phyloP scores from a whole-genome alignment of 2,113 vertebrate genomes.

The Bubo scandiacus region DNA sequence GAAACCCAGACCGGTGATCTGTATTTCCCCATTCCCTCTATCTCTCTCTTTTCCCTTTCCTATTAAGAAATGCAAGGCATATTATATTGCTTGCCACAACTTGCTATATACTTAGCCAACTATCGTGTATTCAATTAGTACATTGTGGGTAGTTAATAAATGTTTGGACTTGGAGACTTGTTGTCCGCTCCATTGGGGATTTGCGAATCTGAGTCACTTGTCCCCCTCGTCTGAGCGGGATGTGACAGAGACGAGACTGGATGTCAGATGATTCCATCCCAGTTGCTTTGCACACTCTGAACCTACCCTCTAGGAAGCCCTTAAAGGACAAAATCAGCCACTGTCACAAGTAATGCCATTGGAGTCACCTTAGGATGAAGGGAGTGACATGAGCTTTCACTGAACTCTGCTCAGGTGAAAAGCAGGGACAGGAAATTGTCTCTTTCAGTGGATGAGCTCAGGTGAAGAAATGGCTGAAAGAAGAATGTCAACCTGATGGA shows the following conservation, averaged over 20 bases:
- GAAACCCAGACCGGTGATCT: no score
- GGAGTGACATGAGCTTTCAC: neutral
- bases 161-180: no score
- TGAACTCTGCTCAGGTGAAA: neutral
- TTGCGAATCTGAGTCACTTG: no score
- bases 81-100: no score
- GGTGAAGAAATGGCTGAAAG: neutral
- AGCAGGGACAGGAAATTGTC: neutral
- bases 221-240: no score
- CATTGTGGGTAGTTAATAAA: no score
- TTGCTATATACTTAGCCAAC: no score
- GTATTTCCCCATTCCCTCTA: no score
- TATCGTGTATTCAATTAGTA: no score
- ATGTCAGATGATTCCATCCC: neutral
- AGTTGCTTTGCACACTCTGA: neutral
- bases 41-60: no score
- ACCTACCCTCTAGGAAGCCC: neutral
- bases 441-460: neutral
- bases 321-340: neutral
- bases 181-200: no score
- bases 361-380: neutral
- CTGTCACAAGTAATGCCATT: neutral
- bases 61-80: no score
- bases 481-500: neutral
- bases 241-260: neutral